Percentiles rank a stretch among this genome's conserved stretches.
These are phyloP conservation scores for Acyrthosiphon pisum DNA, from an alignment of 1,140 invertebrate genomes.

Conservation along the genomic window DNA sequence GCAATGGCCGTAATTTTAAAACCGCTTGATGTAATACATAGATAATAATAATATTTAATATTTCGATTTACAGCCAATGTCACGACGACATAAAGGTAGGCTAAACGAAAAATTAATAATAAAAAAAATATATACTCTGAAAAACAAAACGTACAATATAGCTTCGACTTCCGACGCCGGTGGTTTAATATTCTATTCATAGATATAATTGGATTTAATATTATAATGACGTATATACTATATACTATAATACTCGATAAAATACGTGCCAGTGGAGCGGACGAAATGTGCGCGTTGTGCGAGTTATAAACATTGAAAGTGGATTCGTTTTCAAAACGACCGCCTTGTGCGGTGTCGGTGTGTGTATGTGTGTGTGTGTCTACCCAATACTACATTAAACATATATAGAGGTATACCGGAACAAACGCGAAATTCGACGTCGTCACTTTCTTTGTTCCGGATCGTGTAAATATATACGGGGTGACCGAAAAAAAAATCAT, in stretches of 20 bases:
- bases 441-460: conserved; percentile 55
- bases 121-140: not conserved
- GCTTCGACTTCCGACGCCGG: not conserved
- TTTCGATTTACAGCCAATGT: not conserved
- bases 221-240: not conserved
- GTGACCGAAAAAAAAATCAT: not conserved
- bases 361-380: not conserved
- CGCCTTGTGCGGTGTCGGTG: not conserved
- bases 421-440: conserved; percentile 50
- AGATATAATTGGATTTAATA: not conserved
- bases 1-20: conserved; percentile 38
- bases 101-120: not conserved
- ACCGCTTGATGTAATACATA: conserved; percentile 27
- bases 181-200: not conserved
- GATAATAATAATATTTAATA: conserved; percentile 19
- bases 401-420: conserved; percentile 46
- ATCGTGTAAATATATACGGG: not conserved
- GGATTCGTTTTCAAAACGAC: conserved; percentile 42
- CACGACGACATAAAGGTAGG: not conserved
- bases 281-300: not conserved
- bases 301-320: conserved; percentile 50
- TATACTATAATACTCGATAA: not conserved
- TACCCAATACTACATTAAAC: not conserved
- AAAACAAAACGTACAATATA: not conserved
- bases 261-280: conserved; percentile 37